Conservation (phyloP, 2,113 vertebrate genomes). For the Corvus hawaiiensis region DNA sequence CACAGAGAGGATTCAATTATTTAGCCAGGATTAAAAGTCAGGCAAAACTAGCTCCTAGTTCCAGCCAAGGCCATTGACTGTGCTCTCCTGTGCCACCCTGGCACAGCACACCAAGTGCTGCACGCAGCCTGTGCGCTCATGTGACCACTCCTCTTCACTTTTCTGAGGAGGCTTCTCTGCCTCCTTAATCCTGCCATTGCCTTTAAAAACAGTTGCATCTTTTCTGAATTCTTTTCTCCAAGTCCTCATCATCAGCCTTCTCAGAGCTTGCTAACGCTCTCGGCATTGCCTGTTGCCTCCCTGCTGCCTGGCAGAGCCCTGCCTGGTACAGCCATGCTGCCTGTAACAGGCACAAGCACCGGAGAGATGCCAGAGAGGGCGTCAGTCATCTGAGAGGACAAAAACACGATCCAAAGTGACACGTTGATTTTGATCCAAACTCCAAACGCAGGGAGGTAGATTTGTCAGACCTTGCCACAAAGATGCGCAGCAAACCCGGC, state of each 20-base stretch:
- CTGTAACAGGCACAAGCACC: not conserved
- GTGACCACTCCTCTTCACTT: fast-evolving
- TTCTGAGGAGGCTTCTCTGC: not conserved
- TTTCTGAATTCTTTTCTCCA: not conserved
- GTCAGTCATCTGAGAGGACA: not conserved
- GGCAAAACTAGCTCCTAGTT: not conserved
- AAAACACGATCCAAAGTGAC: not conserved
- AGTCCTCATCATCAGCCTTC: not conserved
- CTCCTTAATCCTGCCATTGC: not conserved
- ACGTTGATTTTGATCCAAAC: not conserved
- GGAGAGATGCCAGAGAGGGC: not conserved
- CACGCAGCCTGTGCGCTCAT: fast-evolving
- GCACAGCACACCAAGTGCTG: fast-evolving
- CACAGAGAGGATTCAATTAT: not conserved
- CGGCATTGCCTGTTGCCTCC: not conserved
- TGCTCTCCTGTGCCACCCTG: not conserved
- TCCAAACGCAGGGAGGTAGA: not conserved
- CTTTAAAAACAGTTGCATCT: not conserved
- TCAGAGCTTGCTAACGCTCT: not conserved
- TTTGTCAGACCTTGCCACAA: not conserved
- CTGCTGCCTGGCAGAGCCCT: not conserved
- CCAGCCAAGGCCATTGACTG: not conserved
- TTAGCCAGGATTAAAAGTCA: conserved; percentile 22
- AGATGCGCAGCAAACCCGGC: not conserved
- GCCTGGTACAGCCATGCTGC: not conserved